These are phyloP conservation scores for Ptycholaimellus sp. DNA, from an alignment of 2,888 invertebrate genomes.

Conservation along the genomic window DNA sequence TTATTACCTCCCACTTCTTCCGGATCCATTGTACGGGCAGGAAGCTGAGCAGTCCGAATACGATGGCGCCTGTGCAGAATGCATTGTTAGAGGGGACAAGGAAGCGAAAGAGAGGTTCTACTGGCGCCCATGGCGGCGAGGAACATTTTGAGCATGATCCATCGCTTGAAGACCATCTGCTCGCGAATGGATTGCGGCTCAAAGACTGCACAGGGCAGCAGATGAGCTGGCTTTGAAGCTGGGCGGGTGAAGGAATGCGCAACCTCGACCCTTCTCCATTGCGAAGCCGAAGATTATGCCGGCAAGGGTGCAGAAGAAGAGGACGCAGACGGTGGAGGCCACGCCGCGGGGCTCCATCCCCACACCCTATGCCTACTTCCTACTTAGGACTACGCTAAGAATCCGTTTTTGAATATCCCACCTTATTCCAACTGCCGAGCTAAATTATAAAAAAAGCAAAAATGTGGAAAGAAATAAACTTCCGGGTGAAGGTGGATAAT, in stretches of 20 bases:
- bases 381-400: too few species aligned
- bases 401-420: too few species aligned
- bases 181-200: not conserved
- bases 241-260: not conserved
- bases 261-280: conserved; percentile 3
- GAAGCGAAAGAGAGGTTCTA: not conserved
- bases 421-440: too few species aligned
- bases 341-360: too few species aligned
- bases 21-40: not conserved
- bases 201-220: not conserved
- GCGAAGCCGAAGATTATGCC: conserved; percentile 3
- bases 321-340: too few species aligned
- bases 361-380: too few species aligned
- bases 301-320: not conserved
- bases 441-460: too few species aligned
- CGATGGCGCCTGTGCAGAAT: not conserved
- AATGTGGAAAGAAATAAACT: too few species aligned
- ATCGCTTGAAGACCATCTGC: conserved; percentile 1
- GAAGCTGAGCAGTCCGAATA: not conserved
- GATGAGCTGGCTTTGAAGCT: not conserved
- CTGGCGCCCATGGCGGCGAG: conserved; percentile 1
- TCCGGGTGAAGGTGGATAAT: too few species aligned
- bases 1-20: too few species aligned
- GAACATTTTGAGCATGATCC: conserved; percentile 3
- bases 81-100: not conserved